Evolutionary conservation across 2,113 vertebrate genomes (phyloP), one percentile per base, ranked within the genome.

Genomic region (Chaetorhynchus papuensis): DNA sequence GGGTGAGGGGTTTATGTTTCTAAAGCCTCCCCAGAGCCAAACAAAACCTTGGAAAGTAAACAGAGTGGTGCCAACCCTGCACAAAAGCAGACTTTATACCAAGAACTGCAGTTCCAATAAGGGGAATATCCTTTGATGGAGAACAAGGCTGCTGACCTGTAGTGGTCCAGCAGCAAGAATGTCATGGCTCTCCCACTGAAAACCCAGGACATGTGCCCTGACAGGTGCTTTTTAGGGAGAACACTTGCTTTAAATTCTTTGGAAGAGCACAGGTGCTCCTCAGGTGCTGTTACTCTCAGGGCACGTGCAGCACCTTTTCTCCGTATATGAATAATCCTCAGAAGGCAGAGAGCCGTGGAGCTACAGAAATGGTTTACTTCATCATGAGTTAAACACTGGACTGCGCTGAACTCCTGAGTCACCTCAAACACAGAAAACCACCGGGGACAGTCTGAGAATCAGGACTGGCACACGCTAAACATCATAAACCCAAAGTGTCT

Each of bases 371-470:
- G 0, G 15, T 39, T 94, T 80, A 49, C 59, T 66, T 69, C 45
- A 65, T 31, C 1, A 0, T 12, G 11, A 53, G 23, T 70, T 74
- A 88, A 68, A 69, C 35, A 31, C 80, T 13, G 19, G 60, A 22
- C 31, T 13, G 66, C 24, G 2, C 33, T 56, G 49, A 65, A 49
- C 41, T 71, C 37, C 68, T 94, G 94, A 92, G 72, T 95, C 93
- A 95, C 14, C 83, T 76, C 23, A 53, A 57, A 45, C 49, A 52
- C 57, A 53, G 31, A 60, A 56, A 69, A 39, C 17, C 18, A 7
- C 20, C 0, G 0, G 7, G 22, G n/a, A 61, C 1, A 0, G n/a
- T 7, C 28, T 1, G 37, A 50, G 68, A 35, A 53, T 15, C 39
- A 7, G 80, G 53, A 65, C 80, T 86, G 94, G 52, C 80, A 77